These are phyloP conservation scores for Misgurnus anguillicaudatus DNA, from an alignment of 2,113 vertebrate genomes.

Conservation along the genomic window DNA sequence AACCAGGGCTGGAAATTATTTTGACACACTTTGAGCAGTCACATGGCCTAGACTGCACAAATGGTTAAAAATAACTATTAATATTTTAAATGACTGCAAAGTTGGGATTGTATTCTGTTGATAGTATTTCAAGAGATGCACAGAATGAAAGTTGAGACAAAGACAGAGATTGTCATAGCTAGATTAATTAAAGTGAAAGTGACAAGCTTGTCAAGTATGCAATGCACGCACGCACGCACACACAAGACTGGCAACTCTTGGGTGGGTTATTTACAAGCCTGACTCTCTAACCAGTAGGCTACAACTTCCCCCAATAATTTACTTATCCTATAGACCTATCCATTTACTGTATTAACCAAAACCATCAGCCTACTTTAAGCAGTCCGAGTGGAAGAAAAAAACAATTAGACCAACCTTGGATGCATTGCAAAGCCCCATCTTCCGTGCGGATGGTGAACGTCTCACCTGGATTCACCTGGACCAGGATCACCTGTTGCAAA, in stretches of 20 bases:
- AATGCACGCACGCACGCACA: too few relatives aligned
- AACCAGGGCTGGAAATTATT: not conserved
- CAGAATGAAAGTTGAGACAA: too few relatives aligned
- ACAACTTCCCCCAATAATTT: too few relatives aligned
- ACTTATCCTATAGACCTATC: too few relatives aligned
- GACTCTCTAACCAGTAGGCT: too few relatives aligned
- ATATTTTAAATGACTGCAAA: not conserved
- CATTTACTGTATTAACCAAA: too few relatives aligned
- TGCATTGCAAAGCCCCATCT: conserved; percentile 88
- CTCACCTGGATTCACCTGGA: conserved; percentile 91
- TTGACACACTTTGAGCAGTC: not conserved
- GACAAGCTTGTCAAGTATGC: too few relatives aligned
- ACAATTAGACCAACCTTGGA: conserved; percentile 80
- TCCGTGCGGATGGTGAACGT: conserved; percentile 88
- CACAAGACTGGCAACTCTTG: too few relatives aligned
- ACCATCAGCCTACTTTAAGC: too few relatives aligned
- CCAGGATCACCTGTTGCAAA: conserved; percentile 81
- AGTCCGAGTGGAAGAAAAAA: not conserved
- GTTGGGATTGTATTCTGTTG: not conserved
- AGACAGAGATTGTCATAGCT: too few relatives aligned
- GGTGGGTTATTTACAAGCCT: too few relatives aligned
- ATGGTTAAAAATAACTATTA: not conserved
- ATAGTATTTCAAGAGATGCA: not conserved
- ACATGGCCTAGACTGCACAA: not conserved
- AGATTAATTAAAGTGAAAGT: too few relatives aligned